A percentile compares a stretch with the other conserved stretches of the same genome.
These are phyloP conservation scores for Lasioglossum baleicum DNA, from an alignment of 1,140 invertebrate species.

Conservation along the genomic window DNA sequence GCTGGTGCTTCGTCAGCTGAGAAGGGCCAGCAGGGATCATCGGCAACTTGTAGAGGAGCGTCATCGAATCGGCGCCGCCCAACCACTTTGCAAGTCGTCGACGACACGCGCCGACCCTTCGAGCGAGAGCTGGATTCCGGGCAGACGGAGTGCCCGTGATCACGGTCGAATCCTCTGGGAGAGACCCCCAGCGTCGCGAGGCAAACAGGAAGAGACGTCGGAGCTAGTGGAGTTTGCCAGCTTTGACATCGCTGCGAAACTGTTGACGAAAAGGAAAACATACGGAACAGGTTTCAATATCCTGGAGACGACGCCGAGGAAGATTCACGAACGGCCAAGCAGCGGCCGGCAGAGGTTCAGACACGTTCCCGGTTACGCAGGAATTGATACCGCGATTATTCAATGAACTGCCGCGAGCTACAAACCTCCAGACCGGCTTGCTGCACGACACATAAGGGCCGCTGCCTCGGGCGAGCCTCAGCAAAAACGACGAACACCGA, in stretches of 20 bases:
- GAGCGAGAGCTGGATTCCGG: background rate
- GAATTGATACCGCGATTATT: slow-evolving; percentile 32
- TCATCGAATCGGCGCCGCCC: slow-evolving; percentile 2
- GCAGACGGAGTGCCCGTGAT: background rate
- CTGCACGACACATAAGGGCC: slow-evolving; percentile 9
- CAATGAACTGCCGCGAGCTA: slow-evolving; percentile 4
- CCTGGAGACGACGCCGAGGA: slow-evolving; percentile 19
- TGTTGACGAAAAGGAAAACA: slow-evolving; percentile 46
- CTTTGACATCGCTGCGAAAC: slow-evolving; percentile 37
- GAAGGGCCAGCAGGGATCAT: slow-evolving; percentile 71
- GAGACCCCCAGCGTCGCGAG: background rate
- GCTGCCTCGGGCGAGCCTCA: background rate
- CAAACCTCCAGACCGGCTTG: background rate
- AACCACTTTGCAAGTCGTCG: background rate
- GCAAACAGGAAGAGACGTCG: background rate
- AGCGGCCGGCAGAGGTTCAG: slow-evolving; percentile 26
- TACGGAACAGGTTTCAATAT: slow-evolving; percentile 30
- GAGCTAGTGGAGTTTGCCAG: slow-evolving; percentile 6
- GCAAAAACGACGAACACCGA: background rate
- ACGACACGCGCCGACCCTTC: background rate
- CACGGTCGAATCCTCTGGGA: background rate
- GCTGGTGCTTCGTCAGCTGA: slow-evolving; percentile 66
- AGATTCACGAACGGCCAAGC: slow-evolving; percentile 22
- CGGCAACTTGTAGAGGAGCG: slow-evolving; percentile 67
- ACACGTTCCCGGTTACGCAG: slow-evolving; percentile 42